Evolutionary conservation across 2,888 invertebrate genomes (phyloP).

Genomic region (Thelaira solivaga): DNA sequence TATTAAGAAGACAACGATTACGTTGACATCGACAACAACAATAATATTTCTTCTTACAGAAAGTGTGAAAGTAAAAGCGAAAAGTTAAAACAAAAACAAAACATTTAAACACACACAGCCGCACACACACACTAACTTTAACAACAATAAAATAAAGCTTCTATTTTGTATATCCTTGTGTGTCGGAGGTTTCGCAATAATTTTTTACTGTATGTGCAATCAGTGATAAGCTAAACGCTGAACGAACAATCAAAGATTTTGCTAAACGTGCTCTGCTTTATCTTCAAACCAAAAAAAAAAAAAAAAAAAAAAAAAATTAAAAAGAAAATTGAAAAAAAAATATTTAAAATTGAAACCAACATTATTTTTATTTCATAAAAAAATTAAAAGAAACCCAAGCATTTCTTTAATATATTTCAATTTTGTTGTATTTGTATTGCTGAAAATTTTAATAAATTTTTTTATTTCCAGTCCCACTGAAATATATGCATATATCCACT

Average conservation of each 20-base stretch:
- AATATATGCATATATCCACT: conserved; percentile 11
- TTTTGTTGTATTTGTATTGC: too few relatives aligned
- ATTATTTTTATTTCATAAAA: not conserved
- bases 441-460: too few relatives aligned
- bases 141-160: conserved; percentile 53
- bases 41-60: not conserved
- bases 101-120: conserved; percentile 20
- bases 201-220: conserved; percentile 67
- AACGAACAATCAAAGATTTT: conserved; percentile 67
- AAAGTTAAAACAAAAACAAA: conserved; percentile 45
- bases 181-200: conserved; percentile 71
- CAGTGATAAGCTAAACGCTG: conserved; percentile 73
- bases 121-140: too few relatives aligned
- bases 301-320: not conserved
- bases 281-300: conserved; percentile 1
- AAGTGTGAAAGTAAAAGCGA: conserved; percentile 38
- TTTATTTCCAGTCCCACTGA: not conserved
- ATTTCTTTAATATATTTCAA: too few relatives aligned
- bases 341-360: not conserved
- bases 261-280: not conserved
- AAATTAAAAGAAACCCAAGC: not conserved
- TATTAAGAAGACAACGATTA: conserved; percentile 27
- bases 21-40: conserved; percentile 45
- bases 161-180: conserved; percentile 57
- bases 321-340: not conserved